Base-by-base conservation (phyloP, 2,888 invertebrate genomes). In the Lepidocyrtoides sp. region DNA sequence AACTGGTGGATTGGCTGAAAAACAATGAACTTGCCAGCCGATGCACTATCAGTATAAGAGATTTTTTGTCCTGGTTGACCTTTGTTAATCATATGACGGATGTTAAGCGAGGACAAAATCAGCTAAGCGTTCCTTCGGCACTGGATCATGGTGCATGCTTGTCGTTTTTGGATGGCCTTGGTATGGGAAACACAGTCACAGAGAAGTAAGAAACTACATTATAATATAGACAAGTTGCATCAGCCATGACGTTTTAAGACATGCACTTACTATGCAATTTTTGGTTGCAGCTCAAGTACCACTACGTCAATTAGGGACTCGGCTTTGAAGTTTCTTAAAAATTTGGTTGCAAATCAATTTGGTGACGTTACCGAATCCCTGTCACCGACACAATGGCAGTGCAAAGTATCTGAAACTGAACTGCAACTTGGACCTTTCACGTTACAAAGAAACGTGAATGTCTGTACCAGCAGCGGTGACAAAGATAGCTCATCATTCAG, bases 91-190 rank as follows among this genome's bases (percentile, higher is more conserved):
- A 95, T 12, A 94, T 95, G 92, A 84, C 79, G 7, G 23, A 17
- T n/a, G 90, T 92, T 3, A 86, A 94, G 4, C 82, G 93, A 36
- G 94, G 92, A 14, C 63, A 48, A 32, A 94, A 72, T 32, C 66
- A 41, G 7, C 12, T 93, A 2, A 96, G 96, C 57, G 95, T 96
- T 0, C 95, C 96, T 0, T 97, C 97, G 94, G 97, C 98, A 0
- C 98, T 98, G 93, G 96, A 98, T 29, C 99, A 99, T 94, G 99
- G 99, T 0, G 98, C 98, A 63, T 97, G 97, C 95, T 96, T 99
- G 93, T 98, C 98, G 0, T 98, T 99, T 94, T 96, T 99, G 51
- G 99, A 99, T 95, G 97, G 98, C 93, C 96, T 99, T 79, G 99
- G 99, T 66, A 97, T 97, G 81, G 98, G 98, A n/a, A 95, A 97